Conservation (phyloP, 2,888 invertebrate genomes). For the Acanthosepion pharaonis region DNA sequence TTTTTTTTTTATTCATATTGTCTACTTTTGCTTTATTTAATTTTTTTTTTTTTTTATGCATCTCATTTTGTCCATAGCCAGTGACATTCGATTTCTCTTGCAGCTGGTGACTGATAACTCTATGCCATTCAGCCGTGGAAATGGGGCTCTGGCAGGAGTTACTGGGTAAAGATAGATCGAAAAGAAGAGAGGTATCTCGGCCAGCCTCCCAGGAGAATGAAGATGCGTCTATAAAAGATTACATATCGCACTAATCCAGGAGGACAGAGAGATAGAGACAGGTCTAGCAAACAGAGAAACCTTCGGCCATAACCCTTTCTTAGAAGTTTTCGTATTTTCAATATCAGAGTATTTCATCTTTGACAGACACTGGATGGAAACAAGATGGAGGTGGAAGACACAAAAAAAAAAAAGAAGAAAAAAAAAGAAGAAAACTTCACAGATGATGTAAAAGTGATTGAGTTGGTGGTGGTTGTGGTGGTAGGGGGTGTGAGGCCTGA, state of each 20-base stretch:
- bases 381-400: not conserved
- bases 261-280: constrained; percentile 4
- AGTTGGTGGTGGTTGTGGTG: not conserved
- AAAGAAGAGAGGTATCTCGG: not conserved
- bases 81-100: not conserved
- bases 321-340: not conserved
- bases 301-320: not conserved
- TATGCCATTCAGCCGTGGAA: not conserved
- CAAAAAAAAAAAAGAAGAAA: not conserved
- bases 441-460: not conserved
- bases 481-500: not conserved
- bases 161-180: not conserved
- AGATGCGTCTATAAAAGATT: not conserved
- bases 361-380: not conserved
- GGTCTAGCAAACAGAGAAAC: not conserved
- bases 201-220: not conserved
- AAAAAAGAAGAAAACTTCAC: not conserved
- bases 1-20: too few species aligned
- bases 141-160: not conserved
- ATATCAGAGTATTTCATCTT: not conserved
- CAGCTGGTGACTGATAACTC: not conserved
- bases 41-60: too few species aligned
- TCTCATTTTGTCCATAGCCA: not conserved
- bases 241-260: not conserved
- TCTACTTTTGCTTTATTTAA: too few species aligned